Conservation (phyloP, 1,140 invertebrate species). For the Trinorchestia longiramus region DNA sequence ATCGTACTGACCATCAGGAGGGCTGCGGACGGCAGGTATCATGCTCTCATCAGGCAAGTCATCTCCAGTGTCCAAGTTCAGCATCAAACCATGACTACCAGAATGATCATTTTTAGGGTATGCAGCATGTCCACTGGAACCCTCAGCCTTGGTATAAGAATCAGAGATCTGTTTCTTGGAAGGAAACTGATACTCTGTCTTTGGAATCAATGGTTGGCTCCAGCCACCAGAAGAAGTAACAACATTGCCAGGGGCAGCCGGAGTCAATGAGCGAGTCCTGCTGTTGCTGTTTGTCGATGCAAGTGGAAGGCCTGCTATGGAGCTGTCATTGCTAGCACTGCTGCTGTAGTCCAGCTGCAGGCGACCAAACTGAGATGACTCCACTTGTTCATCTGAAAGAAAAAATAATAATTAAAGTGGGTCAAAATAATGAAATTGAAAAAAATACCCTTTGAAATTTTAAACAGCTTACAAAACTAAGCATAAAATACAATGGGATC, state of each 20-base stretch:
- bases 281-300: neutral
- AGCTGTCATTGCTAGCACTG: conserved; percentile 50
- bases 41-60: conserved; percentile 29
- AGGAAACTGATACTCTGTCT: conserved; percentile 18
- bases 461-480: neutral
- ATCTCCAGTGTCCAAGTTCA: conserved; percentile 38
- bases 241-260: conserved; percentile 50
- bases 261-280: neutral
- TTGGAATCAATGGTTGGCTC: conserved; percentile 62
- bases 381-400: conserved; percentile 45
- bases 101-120: neutral
- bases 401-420: neutral
- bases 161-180: neutral
- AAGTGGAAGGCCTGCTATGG: neutral
- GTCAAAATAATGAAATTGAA: neutral
- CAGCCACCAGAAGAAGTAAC: conserved; percentile 61
- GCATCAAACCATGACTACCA: neutral
- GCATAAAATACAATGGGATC: neutral
- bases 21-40: conserved; percentile 61
- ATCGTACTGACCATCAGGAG: conserved; percentile 62
- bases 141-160: neutral
- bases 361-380: conserved; percentile 17
- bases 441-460: neutral
- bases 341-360: conserved; percentile 48
- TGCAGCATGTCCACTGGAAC: neutral